Conservation (phyloP, 2,797 vertebrate genomes). For the Aythya fuligula region DNA sequence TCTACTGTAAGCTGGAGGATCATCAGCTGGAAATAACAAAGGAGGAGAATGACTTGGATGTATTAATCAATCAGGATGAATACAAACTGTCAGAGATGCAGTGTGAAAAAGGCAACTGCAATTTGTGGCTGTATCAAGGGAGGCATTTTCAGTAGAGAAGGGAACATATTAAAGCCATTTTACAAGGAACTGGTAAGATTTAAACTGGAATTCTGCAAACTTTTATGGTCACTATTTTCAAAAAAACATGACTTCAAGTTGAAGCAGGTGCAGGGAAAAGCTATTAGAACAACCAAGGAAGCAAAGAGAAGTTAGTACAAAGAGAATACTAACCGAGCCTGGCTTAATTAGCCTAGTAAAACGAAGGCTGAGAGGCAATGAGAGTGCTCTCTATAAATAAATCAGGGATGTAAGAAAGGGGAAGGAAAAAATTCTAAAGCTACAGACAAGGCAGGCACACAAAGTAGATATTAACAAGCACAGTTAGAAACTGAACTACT, state of each 20-base stretch:
- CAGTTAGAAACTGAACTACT: neutral
- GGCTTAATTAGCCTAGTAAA: slow-evolving; percentile 14
- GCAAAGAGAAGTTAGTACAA: neutral
- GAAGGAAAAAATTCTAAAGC: neutral
- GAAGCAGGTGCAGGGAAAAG: neutral
- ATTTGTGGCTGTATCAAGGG: neutral
- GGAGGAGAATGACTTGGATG: neutral
- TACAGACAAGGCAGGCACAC: neutral
- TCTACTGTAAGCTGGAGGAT: neutral
- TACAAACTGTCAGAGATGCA: neutral
- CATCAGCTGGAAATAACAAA: slow-evolving; percentile 1
- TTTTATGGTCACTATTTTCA: neutral
- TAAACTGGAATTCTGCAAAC: neutral
- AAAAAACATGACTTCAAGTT: neutral
- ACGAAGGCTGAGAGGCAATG: neutral
- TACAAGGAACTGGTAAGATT: neutral
- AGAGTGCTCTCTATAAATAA: neutral
- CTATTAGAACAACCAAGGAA: neutral
- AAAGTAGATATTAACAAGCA: neutral
- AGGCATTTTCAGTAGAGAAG: neutral
- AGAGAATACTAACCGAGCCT: neutral
- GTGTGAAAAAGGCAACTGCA: neutral
- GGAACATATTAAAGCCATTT: neutral
- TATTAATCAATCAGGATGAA: slow-evolving; percentile 16
- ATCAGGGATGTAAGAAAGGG: neutral